Percentiles rank a stretch among this genome's conserved stretches.
phyloP scores from a whole-genome alignment of 1,140 invertebrate genomes.

The Cydia splendana region DNA sequence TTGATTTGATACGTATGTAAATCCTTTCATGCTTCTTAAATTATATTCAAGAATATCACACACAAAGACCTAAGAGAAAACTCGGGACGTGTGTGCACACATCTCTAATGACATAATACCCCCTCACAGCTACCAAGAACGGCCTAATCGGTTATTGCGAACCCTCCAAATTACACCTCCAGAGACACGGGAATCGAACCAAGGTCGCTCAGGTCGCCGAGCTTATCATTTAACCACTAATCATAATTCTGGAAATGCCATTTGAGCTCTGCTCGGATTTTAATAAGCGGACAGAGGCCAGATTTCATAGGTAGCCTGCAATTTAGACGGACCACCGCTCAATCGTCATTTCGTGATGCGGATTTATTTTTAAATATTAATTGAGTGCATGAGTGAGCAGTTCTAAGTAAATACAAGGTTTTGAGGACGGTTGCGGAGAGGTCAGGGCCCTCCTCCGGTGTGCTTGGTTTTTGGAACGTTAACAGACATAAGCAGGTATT shows the following conservation, averaged over 20 bases:
- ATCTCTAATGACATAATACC: conserved; percentile 72
- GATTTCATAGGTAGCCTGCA: conserved; percentile 57
- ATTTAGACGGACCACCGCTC: conserved; percentile 55
- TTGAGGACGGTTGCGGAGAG: conserved; percentile 16
- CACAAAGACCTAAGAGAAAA: conserved; percentile 40
- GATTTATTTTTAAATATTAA: conserved; percentile 30
- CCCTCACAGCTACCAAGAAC: conserved; percentile 70
- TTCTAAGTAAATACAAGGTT: conserved; percentile 24
- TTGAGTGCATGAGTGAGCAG: conserved; percentile 26
- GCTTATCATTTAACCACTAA: conserved; percentile 76
- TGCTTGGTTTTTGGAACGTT: neutral
- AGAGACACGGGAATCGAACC: conserved; percentile 75
- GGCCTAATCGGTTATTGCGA: conserved; percentile 72
- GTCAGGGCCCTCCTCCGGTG: neutral
- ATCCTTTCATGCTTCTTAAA: neutral
- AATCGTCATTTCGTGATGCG: conserved; percentile 43
- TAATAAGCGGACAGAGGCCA: conserved; percentile 60
- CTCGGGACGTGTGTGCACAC: conserved; percentile 58
- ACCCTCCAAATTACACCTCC: conserved; percentile 72
- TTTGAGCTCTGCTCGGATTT: conserved; percentile 67
- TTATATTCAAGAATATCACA: neutral
- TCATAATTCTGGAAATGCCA: conserved; percentile 73
- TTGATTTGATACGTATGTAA: neutral
- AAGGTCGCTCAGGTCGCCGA: conserved; percentile 71
- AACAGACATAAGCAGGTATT: too few species aligned